Evolutionary conservation across 2,113 vertebrate genomes (phyloP).

Genomic region (Aramus guarauna): DNA sequence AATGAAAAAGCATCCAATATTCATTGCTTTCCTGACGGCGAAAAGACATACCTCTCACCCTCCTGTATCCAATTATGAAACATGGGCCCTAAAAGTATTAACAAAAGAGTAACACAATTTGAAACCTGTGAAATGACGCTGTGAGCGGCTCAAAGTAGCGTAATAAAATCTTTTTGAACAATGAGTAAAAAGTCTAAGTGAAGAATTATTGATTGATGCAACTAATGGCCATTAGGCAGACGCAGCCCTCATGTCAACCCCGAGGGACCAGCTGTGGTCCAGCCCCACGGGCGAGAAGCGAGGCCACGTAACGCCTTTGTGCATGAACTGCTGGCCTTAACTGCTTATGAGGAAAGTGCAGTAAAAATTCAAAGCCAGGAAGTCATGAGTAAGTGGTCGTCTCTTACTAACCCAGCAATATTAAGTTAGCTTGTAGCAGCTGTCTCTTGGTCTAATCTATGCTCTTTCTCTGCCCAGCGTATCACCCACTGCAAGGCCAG

Average conservation of each 20-base stretch:
- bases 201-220: neutral
- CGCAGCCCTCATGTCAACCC: neutral
- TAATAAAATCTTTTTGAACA: neutral
- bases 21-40: neutral
- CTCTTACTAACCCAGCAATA: neutral
- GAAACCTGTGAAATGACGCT: neutral
- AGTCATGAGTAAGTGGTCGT: neutral
- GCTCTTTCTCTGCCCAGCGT: neutral
- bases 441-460: neutral
- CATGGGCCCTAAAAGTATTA: neutral
- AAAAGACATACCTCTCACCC: neutral
- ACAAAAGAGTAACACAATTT: constrained; percentile 20
- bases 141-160: neutral
- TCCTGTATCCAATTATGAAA: neutral
- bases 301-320: neutral
- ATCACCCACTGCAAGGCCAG: neutral
- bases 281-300: fast-evolving
- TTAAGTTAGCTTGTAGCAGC: neutral
- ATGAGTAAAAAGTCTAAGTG: neutral
- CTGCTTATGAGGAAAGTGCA: neutral
- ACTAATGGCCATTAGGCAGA: neutral
- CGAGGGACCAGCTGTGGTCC: neutral
- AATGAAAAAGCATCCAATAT: neutral
- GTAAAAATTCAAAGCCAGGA: neutral
- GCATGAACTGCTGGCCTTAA: neutral